These are phyloP conservation scores for Pseudococcus viburni DNA, from an alignment of 2,888 invertebrate genomes.

Conservation along the genomic window DNA sequence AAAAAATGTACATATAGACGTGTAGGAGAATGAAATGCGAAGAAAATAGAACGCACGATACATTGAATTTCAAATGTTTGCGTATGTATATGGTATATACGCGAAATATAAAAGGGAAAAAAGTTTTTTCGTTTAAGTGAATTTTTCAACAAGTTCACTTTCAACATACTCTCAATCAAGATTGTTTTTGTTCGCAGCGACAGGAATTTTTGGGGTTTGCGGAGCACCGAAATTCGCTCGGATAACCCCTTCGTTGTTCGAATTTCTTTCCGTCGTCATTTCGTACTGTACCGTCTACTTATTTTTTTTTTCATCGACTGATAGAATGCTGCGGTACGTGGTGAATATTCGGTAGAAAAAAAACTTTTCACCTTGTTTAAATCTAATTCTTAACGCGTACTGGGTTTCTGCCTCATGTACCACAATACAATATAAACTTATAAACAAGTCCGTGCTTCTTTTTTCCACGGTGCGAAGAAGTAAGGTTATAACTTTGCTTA, in stretches of 20 bases:
- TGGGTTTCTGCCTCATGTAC: constrained; percentile 59
- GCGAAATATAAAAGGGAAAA: constrained; percentile 47
- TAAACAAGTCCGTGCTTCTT: neutral
- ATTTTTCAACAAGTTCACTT: constrained; percentile 57
- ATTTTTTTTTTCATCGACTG: neutral
- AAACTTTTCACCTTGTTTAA: constrained; percentile 62
- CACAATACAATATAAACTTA: constrained; percentile 54
- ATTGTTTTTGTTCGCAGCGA: constrained; percentile 54
- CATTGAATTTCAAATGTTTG: constrained; percentile 58
- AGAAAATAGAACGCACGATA: constrained; percentile 44
- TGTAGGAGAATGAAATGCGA: neutral
- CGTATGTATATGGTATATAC: constrained; percentile 18
- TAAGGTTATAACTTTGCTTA: neutral
- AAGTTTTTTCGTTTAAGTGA: constrained; percentile 55
- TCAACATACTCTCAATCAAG: constrained; percentile 55
- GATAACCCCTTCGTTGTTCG: constrained; percentile 14
- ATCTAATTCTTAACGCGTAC: constrained; percentile 61
- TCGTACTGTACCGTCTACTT: neutral
- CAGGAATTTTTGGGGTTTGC: constrained; percentile 51
- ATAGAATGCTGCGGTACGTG: constrained; percentile 29
- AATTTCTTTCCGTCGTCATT: constrained; percentile 20
- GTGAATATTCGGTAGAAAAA: constrained; percentile 52
- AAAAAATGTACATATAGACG: neutral
- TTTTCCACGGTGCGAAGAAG: neutral
- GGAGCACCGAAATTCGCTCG: constrained; percentile 49